phyloP scores from a whole-genome alignment of 2,113 vertebrate species.

The Egretta garzetta region DNA sequence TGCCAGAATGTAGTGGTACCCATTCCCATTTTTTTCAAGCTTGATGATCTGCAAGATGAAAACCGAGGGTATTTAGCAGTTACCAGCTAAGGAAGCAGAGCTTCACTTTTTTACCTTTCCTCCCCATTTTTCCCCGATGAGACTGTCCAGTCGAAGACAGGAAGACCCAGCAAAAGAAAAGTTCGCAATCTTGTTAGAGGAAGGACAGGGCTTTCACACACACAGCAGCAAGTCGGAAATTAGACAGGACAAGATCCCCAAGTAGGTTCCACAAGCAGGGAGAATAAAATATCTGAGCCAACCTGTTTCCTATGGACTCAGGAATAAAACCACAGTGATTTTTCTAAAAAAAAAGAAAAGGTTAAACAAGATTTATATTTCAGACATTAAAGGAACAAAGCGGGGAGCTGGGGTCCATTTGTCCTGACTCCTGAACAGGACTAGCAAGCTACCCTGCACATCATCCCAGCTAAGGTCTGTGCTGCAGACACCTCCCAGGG shows the following conservation, averaged over 20 bases:
- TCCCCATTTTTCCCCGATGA: neutral
- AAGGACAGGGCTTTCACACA: neutral
- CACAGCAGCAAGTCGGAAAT: neutral
- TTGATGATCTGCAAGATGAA: conserved; percentile 86
- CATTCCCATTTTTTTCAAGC: conserved; percentile 94
- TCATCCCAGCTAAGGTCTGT: neutral
- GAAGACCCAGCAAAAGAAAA: neutral
- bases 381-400: neutral
- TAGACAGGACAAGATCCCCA: neutral
- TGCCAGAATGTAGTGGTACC: conserved; percentile 97
- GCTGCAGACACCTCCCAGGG: neutral
- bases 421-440: neutral
- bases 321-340: neutral
- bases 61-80: conserved; percentile 19
- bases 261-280: neutral
- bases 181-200: neutral
- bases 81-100: neutral
- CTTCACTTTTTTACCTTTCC: neutral
- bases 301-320: neutral
- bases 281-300: neutral
- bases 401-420: neutral
- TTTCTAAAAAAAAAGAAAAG: neutral
- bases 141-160: neutral
- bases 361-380: neutral
- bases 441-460: neutral